Base-by-base conservation (phyloP, 2,113 vertebrate genomes). In the Choloepus hoffmanni region DNA sequence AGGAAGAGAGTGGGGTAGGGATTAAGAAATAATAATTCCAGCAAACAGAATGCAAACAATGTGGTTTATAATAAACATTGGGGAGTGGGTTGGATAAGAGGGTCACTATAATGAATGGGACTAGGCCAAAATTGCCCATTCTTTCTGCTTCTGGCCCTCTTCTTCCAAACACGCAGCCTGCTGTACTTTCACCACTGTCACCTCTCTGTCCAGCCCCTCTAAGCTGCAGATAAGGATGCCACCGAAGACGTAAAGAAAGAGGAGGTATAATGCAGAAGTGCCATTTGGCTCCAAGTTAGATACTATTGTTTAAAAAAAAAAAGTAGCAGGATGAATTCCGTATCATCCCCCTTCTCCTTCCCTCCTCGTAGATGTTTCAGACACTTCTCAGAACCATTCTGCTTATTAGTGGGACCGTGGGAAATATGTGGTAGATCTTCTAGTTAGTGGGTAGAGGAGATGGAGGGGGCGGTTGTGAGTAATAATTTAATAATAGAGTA, bases 21-120 rank as follows among this genome's bases (percentile, higher is more conserved):
- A 53, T 62, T 85, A 62, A 92, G 92, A 91, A 91, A 90, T 84
- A 28, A 73, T 4, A 7, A 73, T 90, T 85, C 79, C 62, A 72
- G 58, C 53, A 87, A 84, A 48, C 36, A 79, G 50, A 95, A 65
- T 12, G 4, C 68, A 88, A 65, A 11, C 65, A 43, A 50, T 86
- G 53, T 89, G 23, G 36, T 36, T 36, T 36, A 36, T 36, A 36
- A 36, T 36, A 36, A 36, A 36, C 36, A 36, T 36, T 36, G 13
- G 33, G 13, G 15, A 13, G 11, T 16, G 24, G 12, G 7, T 18
- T 50, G 83, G 78, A 43, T 95, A 92, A 19, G n/a, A 14, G 8
- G 30, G 30, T 33, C 26, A 3, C 55, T 3, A 5, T 83, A 26
- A 78, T 60, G 77, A 83, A 72, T 68, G 68, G 21, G n/a, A 18